Percentiles rank a stretch among this genome's conserved stretches.
phyloP scores from a whole-genome alignment of 23 tunicate genomes.

The Ciona savignyi region DNA sequence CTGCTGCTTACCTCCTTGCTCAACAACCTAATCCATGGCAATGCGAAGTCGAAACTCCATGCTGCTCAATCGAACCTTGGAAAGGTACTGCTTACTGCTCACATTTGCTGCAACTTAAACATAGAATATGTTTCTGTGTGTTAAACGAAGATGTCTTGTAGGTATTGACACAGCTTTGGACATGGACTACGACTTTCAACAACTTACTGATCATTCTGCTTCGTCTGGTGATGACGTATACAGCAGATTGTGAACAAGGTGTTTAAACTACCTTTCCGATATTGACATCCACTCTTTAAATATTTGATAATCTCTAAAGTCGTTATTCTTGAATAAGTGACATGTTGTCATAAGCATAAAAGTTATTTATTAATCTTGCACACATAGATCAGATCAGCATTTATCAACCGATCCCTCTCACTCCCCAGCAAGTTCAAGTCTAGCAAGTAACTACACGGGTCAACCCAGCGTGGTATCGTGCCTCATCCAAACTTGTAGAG shows the following conservation, averaged over 20 bases:
- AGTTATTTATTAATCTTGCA: too few relatives aligned
- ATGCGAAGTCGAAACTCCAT: conserved; percentile 8
- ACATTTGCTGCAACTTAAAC: neutral
- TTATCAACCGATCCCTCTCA: neutral
- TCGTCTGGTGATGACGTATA: conserved; percentile 19
- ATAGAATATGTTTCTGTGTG: neutral
- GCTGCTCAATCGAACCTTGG: conserved; percentile 39
- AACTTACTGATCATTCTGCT: conserved; percentile 10
- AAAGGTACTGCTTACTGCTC: too few relatives aligned
- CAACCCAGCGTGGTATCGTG: conserved; percentile 34
- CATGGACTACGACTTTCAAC: conserved; percentile 30
- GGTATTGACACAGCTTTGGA: conserved; percentile 33
- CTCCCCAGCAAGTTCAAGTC: conserved; percentile 4
- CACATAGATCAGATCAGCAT: too few relatives aligned
- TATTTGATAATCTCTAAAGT: too few relatives aligned
- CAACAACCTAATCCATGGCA: conserved; percentile 31
- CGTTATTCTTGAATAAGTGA: neutral
- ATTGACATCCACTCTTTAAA: too few relatives aligned
- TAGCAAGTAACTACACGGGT: conserved; percentile 5
- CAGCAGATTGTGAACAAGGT: conserved; percentile 54
- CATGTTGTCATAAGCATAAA: neutral
- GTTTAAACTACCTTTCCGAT: too few relatives aligned
- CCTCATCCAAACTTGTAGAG: conserved; percentile 36
- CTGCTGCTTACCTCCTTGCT: conserved; percentile 22
- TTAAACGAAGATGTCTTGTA: neutral